Base-by-base conservation (phyloP, 2,888 invertebrate species). In the Agrochola macilenta region DNA sequence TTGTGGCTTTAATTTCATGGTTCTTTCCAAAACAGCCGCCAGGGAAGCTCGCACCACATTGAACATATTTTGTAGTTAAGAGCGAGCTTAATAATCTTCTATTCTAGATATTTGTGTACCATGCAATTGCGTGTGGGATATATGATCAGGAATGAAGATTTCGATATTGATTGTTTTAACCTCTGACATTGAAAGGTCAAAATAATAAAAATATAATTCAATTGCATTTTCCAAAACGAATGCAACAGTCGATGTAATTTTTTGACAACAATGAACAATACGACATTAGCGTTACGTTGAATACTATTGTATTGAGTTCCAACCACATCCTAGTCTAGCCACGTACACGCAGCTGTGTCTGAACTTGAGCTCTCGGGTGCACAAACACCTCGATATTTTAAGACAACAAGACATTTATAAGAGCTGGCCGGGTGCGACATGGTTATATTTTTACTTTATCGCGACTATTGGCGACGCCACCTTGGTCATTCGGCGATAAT, bases 251-350 rank as follows among this genome's bases (percentile, higher is more conserved):
- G 39, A 26, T 30, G n/a, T 52, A 26, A 30, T 17, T n/a, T 26
- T 58, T 26, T 23, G 46, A 8, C 26, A 46, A 65, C 63, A 64
- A 43, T 73, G n/a, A 60, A 69, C 30, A 77, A 78, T 26, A 23
- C 54, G 2, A 14, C 61, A 54, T 35, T 61, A 71, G 17, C 52
- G 60, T 20, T 39, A 30, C 54, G 2, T 72, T 12, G 17, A n/a
- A 54, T 52, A 52, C 23, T 43, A 60, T 14, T 63, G 63, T 80
- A 7, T 20, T 26, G 14, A 8, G 35, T 46, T 26, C 23, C 20
- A 4, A 7, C 9, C 14, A 46, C n/a, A 39, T 46, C 30, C 20
- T n/a, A 63, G 54, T 63, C 26, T 2, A 11, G 39, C 39, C 54
- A 73, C 79, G 54, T 54, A 57, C 8, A 39, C n/a, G 30, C 12